Evolutionary conservation across 2,888 invertebrate genomes (phyloP).

Genomic region (Drosophila rellima): DNA sequence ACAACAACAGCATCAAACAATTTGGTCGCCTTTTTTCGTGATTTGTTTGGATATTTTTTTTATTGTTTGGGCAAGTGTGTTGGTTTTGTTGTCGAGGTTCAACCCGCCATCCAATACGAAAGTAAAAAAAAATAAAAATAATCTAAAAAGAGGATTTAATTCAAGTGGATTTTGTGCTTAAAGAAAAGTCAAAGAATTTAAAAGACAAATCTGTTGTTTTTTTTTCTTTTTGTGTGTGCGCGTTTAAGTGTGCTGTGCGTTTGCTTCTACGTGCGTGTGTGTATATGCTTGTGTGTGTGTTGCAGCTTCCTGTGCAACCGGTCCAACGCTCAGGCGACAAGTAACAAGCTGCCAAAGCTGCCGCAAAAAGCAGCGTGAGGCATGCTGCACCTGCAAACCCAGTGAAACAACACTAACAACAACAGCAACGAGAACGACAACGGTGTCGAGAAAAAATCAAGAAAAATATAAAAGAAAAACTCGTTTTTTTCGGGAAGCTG

Average conservation of each 20-base stretch:
- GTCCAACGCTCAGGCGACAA: slow-evolving; percentile 56
- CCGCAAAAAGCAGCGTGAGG: slow-evolving; percentile 40
- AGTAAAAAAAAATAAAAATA: not conserved
- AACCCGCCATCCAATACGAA: not conserved
- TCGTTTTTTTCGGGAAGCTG: slow-evolving; percentile 55
- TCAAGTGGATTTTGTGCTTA: slow-evolving; percentile 13
- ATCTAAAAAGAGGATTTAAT: slow-evolving; percentile 5
- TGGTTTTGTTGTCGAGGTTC: slow-evolving; percentile 45
- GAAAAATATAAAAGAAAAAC: slow-evolving; percentile 45
- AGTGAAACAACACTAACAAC: slow-evolving; percentile 12
- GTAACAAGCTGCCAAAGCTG: slow-evolving; percentile 44
- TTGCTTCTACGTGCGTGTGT: slow-evolving; percentile 31
- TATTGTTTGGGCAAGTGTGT: slow-evolving; percentile 25
- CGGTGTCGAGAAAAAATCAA: slow-evolving; percentile 11
- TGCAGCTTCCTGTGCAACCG: slow-evolving; percentile 81
- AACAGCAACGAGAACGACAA: slow-evolving; percentile 16
- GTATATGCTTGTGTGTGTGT: slow-evolving; percentile 25
- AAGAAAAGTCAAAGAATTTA: slow-evolving; percentile 5
- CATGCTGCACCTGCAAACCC: slow-evolving; percentile 65
- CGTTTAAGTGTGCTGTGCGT: slow-evolving; percentile 29
- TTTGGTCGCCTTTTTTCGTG: slow-evolving; percentile 11
- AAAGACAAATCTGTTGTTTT: slow-evolving; percentile 4
- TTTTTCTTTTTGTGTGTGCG: slow-evolving; percentile 25
- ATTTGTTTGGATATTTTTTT: slow-evolving; percentile 4
- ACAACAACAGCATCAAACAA: slow-evolving; percentile 4